Percentiles rank a stretch among this genome's conserved stretches.
Conservation (phyloP, 1,140 invertebrate species). For the Apis mellifera region DNA sequence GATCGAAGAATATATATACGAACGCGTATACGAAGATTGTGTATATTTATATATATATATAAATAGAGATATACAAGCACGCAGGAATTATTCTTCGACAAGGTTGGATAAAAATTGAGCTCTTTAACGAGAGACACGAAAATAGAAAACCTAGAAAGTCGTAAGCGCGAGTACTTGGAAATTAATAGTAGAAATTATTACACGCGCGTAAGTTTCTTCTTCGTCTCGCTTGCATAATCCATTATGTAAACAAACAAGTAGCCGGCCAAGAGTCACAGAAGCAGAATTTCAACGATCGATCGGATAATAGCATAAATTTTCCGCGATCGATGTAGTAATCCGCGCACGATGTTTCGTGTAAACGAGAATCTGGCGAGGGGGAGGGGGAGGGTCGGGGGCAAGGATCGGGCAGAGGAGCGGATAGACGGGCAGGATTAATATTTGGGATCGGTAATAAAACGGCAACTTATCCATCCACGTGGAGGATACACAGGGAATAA, state of each 20-base stretch:
- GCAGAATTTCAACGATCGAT: not conserved
- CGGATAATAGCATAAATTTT: too few species aligned
- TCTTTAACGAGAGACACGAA: too few species aligned
- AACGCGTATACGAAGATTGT: not conserved
- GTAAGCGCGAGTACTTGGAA: too few species aligned
- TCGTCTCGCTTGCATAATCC: too few species aligned
- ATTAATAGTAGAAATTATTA: too few species aligned
- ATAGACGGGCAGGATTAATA: constrained; percentile 48
- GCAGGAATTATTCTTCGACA: too few species aligned
- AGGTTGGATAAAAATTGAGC: too few species aligned
- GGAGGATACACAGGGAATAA: constrained; percentile 71
- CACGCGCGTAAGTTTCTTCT: too few species aligned
- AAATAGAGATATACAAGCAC: not conserved
- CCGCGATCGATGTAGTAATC: not conserved
- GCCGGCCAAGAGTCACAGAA: too few species aligned
- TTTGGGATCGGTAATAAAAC: constrained; percentile 58
- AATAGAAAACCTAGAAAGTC: too few species aligned
- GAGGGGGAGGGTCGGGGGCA: too few species aligned
- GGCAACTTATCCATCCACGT: constrained; percentile 31
- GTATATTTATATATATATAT: not conserved
- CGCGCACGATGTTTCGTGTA: not conserved
- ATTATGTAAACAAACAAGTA: too few species aligned
- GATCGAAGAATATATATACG: not conserved
- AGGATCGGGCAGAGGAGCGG: not conserved
- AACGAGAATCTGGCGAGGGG: not conserved